phyloP scores from a whole-genome alignment of 2,888 invertebrate genomes.

The Mesodorylaimus sp. region DNA sequence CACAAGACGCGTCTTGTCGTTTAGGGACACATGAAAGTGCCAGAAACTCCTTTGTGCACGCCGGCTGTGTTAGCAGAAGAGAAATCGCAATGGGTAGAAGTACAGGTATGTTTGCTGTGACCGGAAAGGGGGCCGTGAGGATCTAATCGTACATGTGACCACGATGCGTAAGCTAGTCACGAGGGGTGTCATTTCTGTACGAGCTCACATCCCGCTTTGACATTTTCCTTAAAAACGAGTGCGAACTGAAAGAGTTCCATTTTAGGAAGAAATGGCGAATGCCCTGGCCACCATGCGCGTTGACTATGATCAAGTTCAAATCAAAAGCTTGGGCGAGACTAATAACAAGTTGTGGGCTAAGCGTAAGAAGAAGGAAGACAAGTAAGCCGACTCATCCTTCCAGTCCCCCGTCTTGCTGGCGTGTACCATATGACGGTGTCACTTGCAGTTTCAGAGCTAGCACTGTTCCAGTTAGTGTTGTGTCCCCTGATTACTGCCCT shows the following conservation, averaged over 20 bases:
- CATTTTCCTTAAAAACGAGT: no score
- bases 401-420: no score
- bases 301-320: slow-evolving; percentile 77
- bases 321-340: slow-evolving; percentile 75
- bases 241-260: no score
- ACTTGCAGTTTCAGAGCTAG: no score
- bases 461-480: no score
- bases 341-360: slow-evolving; percentile 80
- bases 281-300: slow-evolving; percentile 94
- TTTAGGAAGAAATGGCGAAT: slow-evolving; percentile 81
- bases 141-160: no score
- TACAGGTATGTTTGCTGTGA: slow-evolving; percentile 42
- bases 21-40: slow-evolving; percentile 42
- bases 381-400: no score
- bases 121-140: no score
- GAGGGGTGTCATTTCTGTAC: no score
- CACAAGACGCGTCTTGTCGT: slow-evolving; percentile 1
- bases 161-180: no score
- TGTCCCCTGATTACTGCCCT: no score
- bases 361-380: slow-evolving; percentile 35
- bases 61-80: slow-evolving; percentile 70
- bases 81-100: slow-evolving; percentile 83
- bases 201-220: neutral
- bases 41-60: slow-evolving; percentile 82
- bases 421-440: no score